Evolutionary conservation across 2,888 invertebrate species (phyloP).

Genomic region (Steromphala cineraria): DNA sequence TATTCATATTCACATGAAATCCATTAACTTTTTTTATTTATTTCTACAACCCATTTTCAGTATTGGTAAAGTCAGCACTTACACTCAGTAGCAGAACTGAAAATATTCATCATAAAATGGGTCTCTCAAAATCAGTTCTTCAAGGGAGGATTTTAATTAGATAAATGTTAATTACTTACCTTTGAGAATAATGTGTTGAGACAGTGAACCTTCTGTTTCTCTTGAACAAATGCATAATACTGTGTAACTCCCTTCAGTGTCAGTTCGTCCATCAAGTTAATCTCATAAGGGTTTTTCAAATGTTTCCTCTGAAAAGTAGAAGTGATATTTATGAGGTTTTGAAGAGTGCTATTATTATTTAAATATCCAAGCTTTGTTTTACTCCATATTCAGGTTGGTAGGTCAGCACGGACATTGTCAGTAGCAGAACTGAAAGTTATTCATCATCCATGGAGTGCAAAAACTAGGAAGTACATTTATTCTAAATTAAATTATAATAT

Average conservation of each 20-base stretch:
- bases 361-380: not conserved
- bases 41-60: conserved; percentile 17
- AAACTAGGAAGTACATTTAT: no score
- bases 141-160: no score
- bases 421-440: conserved; percentile 30
- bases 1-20: no score
- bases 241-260: conserved; percentile 99
- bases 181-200: conserved; percentile 99
- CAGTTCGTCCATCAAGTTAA: conserved; percentile 99
- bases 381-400: conserved; percentile 5
- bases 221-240: conserved; percentile 99
- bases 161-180: conserved; percentile 79
- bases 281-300: conserved; percentile 95
- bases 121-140: no score
- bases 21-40: no score
- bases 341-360: no score
- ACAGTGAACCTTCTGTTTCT: conserved; percentile 99
- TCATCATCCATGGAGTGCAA: conserved; percentile 12
- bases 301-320: conserved; percentile 85
- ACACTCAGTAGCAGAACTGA: conserved; percentile 17
- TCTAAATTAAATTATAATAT: no score
- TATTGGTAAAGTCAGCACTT: conserved; percentile 9
- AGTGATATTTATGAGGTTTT: not conserved
- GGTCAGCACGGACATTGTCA: not conserved
- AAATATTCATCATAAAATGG: conserved; percentile 1